Percentiles rank a stretch among this genome's conserved stretches.
Evolutionary conservation across 2,888 invertebrate genomes (phyloP).

Genomic region (Aelia acuminata): DNA sequence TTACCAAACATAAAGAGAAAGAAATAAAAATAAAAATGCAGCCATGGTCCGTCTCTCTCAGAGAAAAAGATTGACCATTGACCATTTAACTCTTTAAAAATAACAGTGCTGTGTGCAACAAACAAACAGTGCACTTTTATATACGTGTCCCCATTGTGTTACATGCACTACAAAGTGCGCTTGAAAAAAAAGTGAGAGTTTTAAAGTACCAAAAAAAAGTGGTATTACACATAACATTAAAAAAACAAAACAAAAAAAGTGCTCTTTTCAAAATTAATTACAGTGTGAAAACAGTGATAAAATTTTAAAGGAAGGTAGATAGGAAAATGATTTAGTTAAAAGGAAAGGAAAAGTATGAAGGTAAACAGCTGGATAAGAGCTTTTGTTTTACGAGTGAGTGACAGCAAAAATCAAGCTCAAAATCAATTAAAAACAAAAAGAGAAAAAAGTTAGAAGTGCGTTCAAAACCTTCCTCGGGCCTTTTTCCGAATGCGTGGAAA

Average conservation of each 20-base stretch:
- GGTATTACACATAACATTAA: conserved; percentile 62
- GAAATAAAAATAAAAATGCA: conserved; percentile 1
- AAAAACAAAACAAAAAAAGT: conserved; percentile 65
- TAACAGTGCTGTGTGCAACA: conserved; percentile 64
- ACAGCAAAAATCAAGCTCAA: conserved; percentile 60
- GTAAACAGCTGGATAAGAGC: conserved; percentile 56
- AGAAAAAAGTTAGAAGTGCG: conserved; percentile 55
- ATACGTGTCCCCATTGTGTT: conserved; percentile 64
- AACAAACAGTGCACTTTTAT: conserved; percentile 63
- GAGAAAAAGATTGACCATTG: conserved; percentile 48
- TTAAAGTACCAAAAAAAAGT: conserved; percentile 63
- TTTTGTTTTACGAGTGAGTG: conserved; percentile 62
- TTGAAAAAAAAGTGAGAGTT: conserved; percentile 64
- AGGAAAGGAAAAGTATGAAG: conserved; percentile 58
- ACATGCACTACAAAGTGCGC: conserved; percentile 66
- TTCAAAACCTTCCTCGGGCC: conserved; percentile 61
- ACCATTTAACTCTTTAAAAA: conserved; percentile 58
- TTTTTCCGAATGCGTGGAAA: conserved; percentile 60
- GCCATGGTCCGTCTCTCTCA: conserved; percentile 38
- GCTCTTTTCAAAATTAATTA: conserved; percentile 62
- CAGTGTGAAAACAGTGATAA: conserved; percentile 58
- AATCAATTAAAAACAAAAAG: conserved; percentile 57
- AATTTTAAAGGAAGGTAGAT: conserved; percentile 58
- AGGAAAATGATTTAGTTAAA: conserved; percentile 29
- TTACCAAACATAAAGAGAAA: conserved; percentile 52